A percentile compares a stretch with the other conserved stretches of the same genome.
phyloP scores from a whole-genome alignment of 2,113 vertebrate genomes.

The mouse (Mus musculus) region GRCm39 chr4:84962501-84963000 shows the following conservation, averaged over 20 bases:
- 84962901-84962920: neutral
- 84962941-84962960: neutral
- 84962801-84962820: slow-evolving; percentile 18
- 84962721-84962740: slow-evolving; percentile 28
- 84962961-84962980: neutral
- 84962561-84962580: neutral
- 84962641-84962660: neutral
- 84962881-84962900: slow-evolving; percentile 22
- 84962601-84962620: neutral
- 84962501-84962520: neutral
- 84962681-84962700: neutral
- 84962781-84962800: neutral
- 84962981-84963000: neutral
- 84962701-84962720: neutral
- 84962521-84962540: neutral
- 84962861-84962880: slow-evolving; percentile 31
- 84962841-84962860: slow-evolving; percentile 13
- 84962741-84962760: neutral
- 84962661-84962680: neutral
- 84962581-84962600: neutral
- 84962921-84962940: neutral
- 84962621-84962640: neutral
- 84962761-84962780: neutral
- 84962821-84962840: slow-evolving; percentile 7
- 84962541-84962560: neutral